phyloP scores from a whole-genome alignment of 2,888 invertebrate species.

The Molorchus minor region DNA sequence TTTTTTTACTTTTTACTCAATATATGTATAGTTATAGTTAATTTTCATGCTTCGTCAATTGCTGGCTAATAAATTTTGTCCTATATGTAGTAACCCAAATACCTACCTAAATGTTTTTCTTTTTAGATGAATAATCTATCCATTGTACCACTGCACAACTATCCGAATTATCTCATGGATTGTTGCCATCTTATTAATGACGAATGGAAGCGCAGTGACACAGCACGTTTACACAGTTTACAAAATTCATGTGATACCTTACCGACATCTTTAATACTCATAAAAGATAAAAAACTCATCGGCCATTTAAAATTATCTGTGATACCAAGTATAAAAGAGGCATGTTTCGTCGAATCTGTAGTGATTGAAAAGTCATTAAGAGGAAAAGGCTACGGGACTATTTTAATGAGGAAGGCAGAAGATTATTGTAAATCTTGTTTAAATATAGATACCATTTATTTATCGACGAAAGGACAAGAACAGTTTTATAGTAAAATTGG shows the following conservation, averaged over 20 bases:
- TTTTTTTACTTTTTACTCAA: no score
- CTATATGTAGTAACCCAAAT: neutral
- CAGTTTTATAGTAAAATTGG: conserved; percentile 79
- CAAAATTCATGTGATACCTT: conserved; percentile 76
- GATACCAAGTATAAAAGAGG: conserved; percentile 74
- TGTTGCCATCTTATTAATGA: conserved; percentile 82
- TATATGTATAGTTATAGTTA: no score
- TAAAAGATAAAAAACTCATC: conserved; percentile 68
- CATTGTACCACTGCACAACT: conserved; percentile 76
- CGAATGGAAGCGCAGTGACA: conserved; percentile 88
- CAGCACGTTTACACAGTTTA: conserved; percentile 79
- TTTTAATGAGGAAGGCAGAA: conserved; percentile 78
- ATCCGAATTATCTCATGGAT: conserved; percentile 74
- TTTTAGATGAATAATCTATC: conserved; percentile 49
- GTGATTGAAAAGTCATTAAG: conserved; percentile 77
- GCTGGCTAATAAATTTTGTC: neutral
- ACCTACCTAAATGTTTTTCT: neutral
- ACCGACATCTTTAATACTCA: conserved; percentile 76
- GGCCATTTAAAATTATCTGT: conserved; percentile 83
- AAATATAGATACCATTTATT: conserved; percentile 69
- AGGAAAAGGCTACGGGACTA: conserved; percentile 80
- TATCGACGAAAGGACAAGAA: conserved; percentile 72
- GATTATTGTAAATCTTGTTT: conserved; percentile 73
- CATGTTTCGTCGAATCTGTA: conserved; percentile 85
- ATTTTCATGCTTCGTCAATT: no score